These are phyloP conservation scores for Luperina testacea DNA, from an alignment of 2,888 invertebrate species.

Conservation along the genomic window DNA sequence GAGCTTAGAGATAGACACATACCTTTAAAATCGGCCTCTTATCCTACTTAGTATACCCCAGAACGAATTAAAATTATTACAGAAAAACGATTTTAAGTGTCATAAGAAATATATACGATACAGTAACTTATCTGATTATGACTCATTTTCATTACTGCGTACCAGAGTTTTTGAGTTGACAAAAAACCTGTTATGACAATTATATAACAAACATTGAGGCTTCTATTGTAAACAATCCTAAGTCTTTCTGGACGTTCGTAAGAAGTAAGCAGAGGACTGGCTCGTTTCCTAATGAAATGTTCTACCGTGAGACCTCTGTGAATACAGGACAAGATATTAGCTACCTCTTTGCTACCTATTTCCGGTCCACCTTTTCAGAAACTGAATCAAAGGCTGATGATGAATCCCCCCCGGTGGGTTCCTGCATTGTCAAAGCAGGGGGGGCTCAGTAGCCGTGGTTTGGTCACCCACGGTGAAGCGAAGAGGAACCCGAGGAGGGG, in stretches of 20 bases:
- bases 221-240: not conserved
- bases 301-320: slow-evolving; percentile 4
- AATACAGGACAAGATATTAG: slow-evolving; percentile 4
- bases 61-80: not conserved
- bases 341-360: slow-evolving; percentile 4
- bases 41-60: not conserved
- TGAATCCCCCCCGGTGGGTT: not conserved
- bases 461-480: too few relatives aligned
- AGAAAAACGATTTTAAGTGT: not conserved
- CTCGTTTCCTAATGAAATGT: slow-evolving; percentile 13
- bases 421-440: too few relatives aligned
- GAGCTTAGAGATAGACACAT: too few relatives aligned
- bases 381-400: not conserved
- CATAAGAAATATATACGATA: not conserved
- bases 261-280: slow-evolving; percentile 7
- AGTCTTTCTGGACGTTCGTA: not conserved
- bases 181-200: not conserved
- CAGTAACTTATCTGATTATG: not conserved
- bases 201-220: not conserved
- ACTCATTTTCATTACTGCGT: not conserved
- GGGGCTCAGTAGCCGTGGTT: too few relatives aligned
- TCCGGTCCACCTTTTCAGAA: slow-evolving; percentile 1
- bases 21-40: too few relatives aligned
- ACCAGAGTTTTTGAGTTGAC: not conserved
- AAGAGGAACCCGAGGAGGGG: too few relatives aligned